These are phyloP conservation scores for Tetropium fuscum DNA, from an alignment of 2,888 invertebrate genomes.

Conservation along the genomic window DNA sequence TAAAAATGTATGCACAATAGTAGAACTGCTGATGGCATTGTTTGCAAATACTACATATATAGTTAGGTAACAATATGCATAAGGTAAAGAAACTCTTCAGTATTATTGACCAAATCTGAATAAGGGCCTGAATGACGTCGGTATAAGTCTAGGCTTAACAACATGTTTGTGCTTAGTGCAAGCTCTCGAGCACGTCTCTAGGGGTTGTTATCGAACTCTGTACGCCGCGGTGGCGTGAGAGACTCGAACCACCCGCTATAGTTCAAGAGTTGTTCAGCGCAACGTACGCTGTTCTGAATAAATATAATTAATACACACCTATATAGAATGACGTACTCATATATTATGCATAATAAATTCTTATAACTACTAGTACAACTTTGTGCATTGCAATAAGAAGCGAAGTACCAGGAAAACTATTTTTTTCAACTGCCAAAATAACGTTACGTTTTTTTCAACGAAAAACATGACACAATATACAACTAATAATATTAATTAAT, in stretches of 20 bases:
- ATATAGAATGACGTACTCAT: slow-evolving; percentile 25
- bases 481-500: no score
- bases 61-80: slow-evolving; percentile 29
- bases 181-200: slow-evolving; percentile 53
- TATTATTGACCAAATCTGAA: slow-evolving; percentile 30
- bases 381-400: no score
- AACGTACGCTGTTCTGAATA: slow-evolving; percentile 46
- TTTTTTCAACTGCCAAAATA: no score
- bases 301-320: slow-evolving; percentile 50
- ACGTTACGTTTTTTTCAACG: no score
- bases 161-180: slow-evolving; percentile 43
- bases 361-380: no score
- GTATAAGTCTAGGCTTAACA: slow-evolving; percentile 5
- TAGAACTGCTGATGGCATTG: slow-evolving; percentile 14
- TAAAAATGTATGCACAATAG: slow-evolving; percentile 37
- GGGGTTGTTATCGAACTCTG: slow-evolving; percentile 51
- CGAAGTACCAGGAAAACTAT: no score
- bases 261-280: slow-evolving; percentile 43
- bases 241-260: slow-evolving; percentile 44
- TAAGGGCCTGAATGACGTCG: slow-evolving; percentile 10
- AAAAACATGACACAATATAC: no score
- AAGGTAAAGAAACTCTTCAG: slow-evolving; percentile 22
- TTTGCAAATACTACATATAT: slow-evolving; percentile 31
- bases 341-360: slow-evolving; percentile 1
- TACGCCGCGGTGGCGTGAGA: slow-evolving; percentile 46